Percentiles rank a stretch among this genome's conserved stretches.
phyloP scores from a whole-genome alignment of 2,113 vertebrate species.

The Collichthys lucidus region DNA sequence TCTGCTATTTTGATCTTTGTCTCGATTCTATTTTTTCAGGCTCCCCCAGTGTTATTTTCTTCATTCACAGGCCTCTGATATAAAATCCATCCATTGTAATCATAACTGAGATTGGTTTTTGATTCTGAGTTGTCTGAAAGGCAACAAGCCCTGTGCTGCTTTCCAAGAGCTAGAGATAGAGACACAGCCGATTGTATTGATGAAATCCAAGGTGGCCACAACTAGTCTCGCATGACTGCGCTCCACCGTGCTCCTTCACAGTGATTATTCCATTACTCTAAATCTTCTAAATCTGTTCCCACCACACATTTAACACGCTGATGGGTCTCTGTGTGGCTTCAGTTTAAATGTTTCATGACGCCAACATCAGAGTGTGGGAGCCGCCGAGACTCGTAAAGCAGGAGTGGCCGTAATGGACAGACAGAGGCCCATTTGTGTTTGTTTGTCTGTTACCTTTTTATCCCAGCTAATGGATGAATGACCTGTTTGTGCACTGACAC shows the following conservation, averaged over 20 bases:
- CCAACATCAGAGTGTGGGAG: slow-evolving; percentile 38
- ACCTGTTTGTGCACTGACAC: slow-evolving; percentile 30
- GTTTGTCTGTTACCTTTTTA: slow-evolving; percentile 45
- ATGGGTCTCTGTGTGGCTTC: slow-evolving; percentile 45
- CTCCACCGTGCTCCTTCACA: slow-evolving; percentile 46
- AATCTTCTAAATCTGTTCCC: slow-evolving; percentile 71
- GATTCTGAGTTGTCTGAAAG: slow-evolving; percentile 35
- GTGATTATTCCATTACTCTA: slow-evolving; percentile 74
- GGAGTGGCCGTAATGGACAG: slow-evolving; percentile 40
- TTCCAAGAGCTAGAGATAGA: slow-evolving; percentile 7
- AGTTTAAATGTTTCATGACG: slow-evolving; percentile 46
- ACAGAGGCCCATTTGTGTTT: slow-evolving; percentile 49
- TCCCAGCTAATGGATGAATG: slow-evolving; percentile 35
- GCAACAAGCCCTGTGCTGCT: slow-evolving; percentile 24
- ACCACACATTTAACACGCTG: slow-evolving; percentile 60
- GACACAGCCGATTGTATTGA: slow-evolving; percentile 62
- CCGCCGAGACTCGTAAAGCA: slow-evolving; percentile 21
- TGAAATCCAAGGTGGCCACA: slow-evolving; percentile 60
- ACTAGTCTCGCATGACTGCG: slow-evolving; percentile 60
- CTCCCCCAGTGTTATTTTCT: slow-evolving; percentile 25
- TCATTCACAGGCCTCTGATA: not conserved
- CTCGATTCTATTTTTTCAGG: not conserved
- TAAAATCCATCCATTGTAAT: slow-evolving; percentile 53
- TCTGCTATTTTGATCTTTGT: slow-evolving; percentile 34
- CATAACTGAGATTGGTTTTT: slow-evolving; percentile 47